Evolutionary conservation across 2,113 vertebrate genomes (phyloP).

Genomic region (Alethe diademata): DNA sequence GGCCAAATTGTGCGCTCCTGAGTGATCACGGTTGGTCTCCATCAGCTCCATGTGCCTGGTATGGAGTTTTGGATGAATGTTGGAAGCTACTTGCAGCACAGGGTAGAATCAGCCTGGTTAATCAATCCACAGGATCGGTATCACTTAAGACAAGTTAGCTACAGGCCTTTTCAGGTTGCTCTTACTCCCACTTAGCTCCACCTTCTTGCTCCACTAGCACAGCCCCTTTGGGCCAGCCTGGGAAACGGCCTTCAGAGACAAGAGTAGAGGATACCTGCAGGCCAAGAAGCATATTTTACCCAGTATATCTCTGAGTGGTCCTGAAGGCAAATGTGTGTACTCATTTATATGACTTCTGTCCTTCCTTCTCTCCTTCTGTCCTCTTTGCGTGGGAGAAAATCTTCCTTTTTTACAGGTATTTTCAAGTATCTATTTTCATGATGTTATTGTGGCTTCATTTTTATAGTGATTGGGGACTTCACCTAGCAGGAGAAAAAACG

Average conservation of each 20-base stretch:
- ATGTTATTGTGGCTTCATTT: not conserved
- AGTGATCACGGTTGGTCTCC: not conserved
- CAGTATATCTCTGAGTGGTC: not conserved
- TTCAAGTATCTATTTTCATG: not conserved
- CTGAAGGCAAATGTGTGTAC: not conserved
- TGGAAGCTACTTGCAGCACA: not conserved
- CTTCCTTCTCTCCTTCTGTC: not conserved
- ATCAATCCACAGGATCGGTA: not conserved
- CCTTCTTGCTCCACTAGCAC: not conserved
- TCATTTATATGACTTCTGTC: not conserved
- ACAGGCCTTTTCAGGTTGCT: not conserved
- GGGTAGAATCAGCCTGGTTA: not conserved
- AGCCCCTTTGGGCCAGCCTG: not conserved
- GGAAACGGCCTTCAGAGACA: not conserved
- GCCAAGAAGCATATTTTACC: no score
- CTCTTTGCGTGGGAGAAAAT: not conserved
- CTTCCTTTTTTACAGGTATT: not conserved
- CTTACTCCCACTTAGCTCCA: not conserved
- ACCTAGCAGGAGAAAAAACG: not conserved
- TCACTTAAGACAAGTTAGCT: not conserved
- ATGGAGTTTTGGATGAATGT: not conserved
- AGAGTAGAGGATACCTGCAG: not conserved
- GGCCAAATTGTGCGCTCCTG: conserved; percentile 34
- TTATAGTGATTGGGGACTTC: not conserved
- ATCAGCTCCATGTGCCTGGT: conserved; percentile 19